A percentile compares a stretch with the other conserved stretches of the same genome.
Conservation (phyloP, 2,797 vertebrate genomes). For the Eidolon dupreanum region DNA sequence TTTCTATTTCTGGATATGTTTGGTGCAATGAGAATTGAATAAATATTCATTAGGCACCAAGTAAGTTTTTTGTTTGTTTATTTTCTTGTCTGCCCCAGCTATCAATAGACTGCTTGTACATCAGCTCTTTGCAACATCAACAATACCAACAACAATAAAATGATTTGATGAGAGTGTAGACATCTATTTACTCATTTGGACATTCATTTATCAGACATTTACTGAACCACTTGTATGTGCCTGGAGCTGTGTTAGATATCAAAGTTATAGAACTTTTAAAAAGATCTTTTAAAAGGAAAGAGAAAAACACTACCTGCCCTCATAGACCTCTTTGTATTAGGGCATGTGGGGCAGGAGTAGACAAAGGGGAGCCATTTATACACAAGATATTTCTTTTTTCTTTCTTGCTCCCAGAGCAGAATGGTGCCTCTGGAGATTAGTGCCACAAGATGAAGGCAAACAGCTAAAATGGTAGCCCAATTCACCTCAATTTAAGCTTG, state of each 20-base stretch:
- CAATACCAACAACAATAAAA: not conserved
- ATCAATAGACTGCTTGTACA: not conserved
- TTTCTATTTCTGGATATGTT: not conserved
- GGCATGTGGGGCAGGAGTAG: not conserved
- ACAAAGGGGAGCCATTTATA: constrained; percentile 21
- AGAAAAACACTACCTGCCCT: not conserved
- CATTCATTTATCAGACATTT: not conserved
- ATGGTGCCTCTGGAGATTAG: not conserved
- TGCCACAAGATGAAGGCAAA: not conserved
- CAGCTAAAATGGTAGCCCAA: not conserved
- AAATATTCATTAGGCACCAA: not conserved
- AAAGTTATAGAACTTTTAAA: not conserved
- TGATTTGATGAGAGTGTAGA: not conserved
- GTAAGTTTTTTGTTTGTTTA: not conserved
- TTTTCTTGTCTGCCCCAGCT: not conserved
- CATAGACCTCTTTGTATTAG: not conserved
- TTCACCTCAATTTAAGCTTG: constrained; percentile 53
- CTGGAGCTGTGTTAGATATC: not conserved
- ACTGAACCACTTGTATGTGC: not conserved
- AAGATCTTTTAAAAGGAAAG: not conserved
- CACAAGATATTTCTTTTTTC: not conserved
- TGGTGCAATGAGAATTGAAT: not conserved
- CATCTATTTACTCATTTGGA: not conserved
- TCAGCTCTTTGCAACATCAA: not conserved
- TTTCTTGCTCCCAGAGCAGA: constrained; percentile 21